phyloP scores from a whole-genome alignment of 2,797 vertebrate genomes.

The Chelon labrosus region DNA sequence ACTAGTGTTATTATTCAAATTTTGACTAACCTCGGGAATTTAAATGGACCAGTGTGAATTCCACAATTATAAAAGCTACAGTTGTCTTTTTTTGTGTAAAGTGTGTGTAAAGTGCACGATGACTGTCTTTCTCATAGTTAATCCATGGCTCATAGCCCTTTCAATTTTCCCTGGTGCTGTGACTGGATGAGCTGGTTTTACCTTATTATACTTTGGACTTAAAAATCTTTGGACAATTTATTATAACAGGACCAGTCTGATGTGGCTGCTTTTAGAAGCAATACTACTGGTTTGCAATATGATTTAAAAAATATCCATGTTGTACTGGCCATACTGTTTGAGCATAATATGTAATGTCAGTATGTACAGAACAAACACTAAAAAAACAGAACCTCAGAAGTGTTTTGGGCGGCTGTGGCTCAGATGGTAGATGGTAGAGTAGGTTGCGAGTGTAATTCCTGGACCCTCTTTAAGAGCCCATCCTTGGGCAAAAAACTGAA shows the following conservation, averaged over 20 bases:
- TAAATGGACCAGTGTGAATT: not conserved
- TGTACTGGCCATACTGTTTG: too few relatives aligned
- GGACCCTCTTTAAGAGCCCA: too few relatives aligned
- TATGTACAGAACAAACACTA: too few relatives aligned
- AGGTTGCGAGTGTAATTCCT: too few relatives aligned
- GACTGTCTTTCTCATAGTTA: constrained; percentile 23
- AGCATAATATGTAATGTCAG: too few relatives aligned
- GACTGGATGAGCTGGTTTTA: constrained; percentile 27
- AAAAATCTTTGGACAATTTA: constrained; percentile 10
- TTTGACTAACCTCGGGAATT: not conserved
- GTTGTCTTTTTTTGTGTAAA: not conserved
- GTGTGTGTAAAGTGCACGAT: not conserved
- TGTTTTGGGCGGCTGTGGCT: too few relatives aligned
- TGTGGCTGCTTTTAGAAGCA: constrained; percentile 2
- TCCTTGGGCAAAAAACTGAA: too few relatives aligned
- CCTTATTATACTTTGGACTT: not conserved
- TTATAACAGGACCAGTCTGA: constrained; percentile 16
- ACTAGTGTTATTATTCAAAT: not conserved
- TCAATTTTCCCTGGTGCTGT: constrained; percentile 5
- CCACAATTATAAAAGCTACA: not conserved
- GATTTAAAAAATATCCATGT: not conserved
- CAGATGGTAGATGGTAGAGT: too few relatives aligned
- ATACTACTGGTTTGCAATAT: not conserved
- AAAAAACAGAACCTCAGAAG: too few relatives aligned
- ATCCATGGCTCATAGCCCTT: constrained; percentile 12